phyloP scores from a whole-genome alignment of 2,797 vertebrate genomes.

The Pangasius macronema region DNA sequence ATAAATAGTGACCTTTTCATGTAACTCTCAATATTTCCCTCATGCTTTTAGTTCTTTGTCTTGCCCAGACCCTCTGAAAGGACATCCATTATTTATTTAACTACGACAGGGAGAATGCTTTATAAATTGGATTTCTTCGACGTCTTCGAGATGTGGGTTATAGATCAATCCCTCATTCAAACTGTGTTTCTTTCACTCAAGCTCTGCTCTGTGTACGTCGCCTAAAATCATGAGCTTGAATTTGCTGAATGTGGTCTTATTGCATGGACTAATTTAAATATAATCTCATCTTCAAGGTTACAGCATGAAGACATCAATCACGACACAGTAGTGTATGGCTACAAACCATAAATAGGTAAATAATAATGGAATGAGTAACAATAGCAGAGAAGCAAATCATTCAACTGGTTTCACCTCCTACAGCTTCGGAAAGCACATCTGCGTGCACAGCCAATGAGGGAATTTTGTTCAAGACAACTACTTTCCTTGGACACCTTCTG shows the following conservation, averaged over 20 bases:
- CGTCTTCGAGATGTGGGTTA: constrained; percentile 35
- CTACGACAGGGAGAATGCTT: constrained; percentile 51
- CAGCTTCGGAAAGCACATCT: neutral
- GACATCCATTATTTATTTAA: constrained; percentile 60
- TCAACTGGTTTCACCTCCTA: neutral
- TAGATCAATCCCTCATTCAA: constrained; percentile 50
- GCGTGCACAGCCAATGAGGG: neutral
- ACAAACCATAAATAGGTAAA: constrained; percentile 1
- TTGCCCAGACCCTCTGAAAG: constrained; percentile 47
- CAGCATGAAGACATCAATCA: neutral
- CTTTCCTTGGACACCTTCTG: neutral
- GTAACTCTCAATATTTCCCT: constrained; percentile 52
- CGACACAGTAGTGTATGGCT: neutral
- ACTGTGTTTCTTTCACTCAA: constrained; percentile 28
- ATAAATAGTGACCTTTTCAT: constrained; percentile 56
- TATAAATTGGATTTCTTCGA: constrained; percentile 52
- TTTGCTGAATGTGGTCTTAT: constrained; percentile 1
- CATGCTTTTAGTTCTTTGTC: constrained; percentile 56
- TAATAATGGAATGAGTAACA: neutral
- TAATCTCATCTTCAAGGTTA: neutral
- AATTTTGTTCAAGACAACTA: neutral
- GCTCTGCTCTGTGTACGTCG: constrained; percentile 4
- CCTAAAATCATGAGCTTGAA: constrained; percentile 4
- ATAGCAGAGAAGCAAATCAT: neutral
- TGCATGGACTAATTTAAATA: neutral